Evolutionary conservation across 35 echinoderm and acorn worm genomes (phyloP).

Genomic region (Lytechinus pictus): DNA sequence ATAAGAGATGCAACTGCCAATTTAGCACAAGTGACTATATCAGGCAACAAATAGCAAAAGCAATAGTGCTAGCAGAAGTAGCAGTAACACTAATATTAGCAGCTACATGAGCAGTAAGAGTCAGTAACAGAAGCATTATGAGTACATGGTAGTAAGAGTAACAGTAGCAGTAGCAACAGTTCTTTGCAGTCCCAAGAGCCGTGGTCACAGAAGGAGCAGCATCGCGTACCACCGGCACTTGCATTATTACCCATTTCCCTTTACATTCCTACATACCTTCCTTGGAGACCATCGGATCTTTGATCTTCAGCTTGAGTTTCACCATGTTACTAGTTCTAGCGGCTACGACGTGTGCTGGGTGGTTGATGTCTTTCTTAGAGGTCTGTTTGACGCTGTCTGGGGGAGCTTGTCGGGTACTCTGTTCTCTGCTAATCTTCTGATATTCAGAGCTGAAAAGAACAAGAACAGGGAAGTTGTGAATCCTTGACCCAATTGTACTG

Average conservation of each 20-base stretch:
- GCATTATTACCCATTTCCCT: background rate
- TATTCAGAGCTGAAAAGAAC: slow-evolving; percentile 80
- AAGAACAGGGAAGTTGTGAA: background rate
- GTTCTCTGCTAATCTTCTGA: slow-evolving; percentile 72
- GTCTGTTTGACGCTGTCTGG: slow-evolving; percentile 7
- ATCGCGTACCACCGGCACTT: background rate
- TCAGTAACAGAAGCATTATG: too few species aligned
- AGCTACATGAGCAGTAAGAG: too few species aligned
- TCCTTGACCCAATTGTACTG: too few species aligned
- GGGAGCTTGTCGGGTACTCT: slow-evolving; percentile 61
- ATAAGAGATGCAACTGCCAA: too few species aligned
- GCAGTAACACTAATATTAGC: too few species aligned
- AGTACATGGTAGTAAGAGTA: too few species aligned
- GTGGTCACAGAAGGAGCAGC: too few species aligned
- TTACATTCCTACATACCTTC: slow-evolving; percentile 63
- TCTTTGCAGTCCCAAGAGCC: too few species aligned
- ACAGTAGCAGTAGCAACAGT: too few species aligned
- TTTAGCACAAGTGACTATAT: too few species aligned
- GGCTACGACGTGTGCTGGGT: slow-evolving; percentile 78
- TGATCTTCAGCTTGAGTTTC: slow-evolving; percentile 89
- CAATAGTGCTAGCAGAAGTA: too few species aligned
- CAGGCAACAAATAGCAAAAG: too few species aligned
- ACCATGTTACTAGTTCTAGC: slow-evolving; percentile 84
- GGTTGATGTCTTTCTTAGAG: slow-evolving; percentile 69
- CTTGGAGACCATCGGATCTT: slow-evolving; percentile 83